These are phyloP conservation scores for Rhincodon typus DNA, from an alignment of 2,797 vertebrate genomes.

Conservation along the genomic window DNA sequence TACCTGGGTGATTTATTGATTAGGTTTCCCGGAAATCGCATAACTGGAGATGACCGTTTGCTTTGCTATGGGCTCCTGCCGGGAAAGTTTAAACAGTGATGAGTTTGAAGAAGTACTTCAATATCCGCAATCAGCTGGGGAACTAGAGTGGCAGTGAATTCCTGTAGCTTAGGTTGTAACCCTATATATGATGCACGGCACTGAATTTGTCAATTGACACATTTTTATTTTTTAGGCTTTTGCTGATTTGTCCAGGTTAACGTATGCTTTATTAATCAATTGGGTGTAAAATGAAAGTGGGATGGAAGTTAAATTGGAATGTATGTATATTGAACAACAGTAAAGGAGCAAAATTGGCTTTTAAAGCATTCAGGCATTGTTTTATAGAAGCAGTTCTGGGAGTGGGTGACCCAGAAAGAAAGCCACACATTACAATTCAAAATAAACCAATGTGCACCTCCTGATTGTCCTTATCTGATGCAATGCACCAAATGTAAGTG, in stretches of 20 bases:
- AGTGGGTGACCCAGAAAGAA: not conserved
- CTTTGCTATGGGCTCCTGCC: no score
- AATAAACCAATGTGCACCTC: not conserved
- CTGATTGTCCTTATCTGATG: not conserved
- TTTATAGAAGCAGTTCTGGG: not conserved
- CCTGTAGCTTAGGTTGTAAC: no score
- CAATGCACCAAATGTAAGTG: slow-evolving; percentile 15
- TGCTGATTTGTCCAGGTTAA: slow-evolving; percentile 1
- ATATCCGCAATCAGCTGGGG: no score
- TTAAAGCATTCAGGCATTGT: not conserved
- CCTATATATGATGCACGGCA: not conserved
- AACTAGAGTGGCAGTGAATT: no score
- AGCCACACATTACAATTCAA: not conserved
- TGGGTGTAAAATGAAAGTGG: not conserved
- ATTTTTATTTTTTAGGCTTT: not conserved
- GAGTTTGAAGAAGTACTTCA: no score
- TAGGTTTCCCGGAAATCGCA: no score
- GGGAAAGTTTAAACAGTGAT: no score
- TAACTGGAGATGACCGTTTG: no score
- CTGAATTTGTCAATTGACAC: not conserved
- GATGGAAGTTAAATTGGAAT: slow-evolving; percentile 8
- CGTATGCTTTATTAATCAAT: not conserved
- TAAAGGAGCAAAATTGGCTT: not conserved
- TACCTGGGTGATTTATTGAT: no score
- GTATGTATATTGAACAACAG: not conserved